Percentiles rank a stretch among this genome's conserved stretches.
These are phyloP conservation scores for Whitmania pigra DNA, from an alignment of 1,140 invertebrate genomes.

Conservation along the genomic window DNA sequence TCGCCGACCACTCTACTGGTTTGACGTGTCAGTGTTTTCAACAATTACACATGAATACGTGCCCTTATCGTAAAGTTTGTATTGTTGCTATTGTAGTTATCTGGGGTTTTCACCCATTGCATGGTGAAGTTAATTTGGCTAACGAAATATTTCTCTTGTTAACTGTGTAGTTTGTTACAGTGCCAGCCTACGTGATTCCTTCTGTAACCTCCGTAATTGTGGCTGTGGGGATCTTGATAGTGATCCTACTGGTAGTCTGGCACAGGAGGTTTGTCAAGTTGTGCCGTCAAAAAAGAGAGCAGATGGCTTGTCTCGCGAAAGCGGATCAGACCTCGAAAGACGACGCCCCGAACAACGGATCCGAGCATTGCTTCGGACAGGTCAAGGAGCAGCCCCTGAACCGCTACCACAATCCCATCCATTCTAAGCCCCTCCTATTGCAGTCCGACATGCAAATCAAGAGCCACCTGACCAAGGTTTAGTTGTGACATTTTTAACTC, in stretches of 20 bases:
- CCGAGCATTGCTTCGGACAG: background rate
- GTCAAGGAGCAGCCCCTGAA: background rate
- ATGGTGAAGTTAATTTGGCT: no score
- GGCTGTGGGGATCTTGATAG: background rate
- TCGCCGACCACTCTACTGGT: slow-evolving; percentile 27
- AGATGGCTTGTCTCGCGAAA: background rate
- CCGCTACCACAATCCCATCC: slow-evolving; percentile 4
- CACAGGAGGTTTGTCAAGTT: background rate
- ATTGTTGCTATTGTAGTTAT: no score
- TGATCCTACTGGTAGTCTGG: slow-evolving; percentile 6
- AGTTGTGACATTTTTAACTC: no score
- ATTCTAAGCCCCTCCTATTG: background rate
- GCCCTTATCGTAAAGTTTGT: no score
- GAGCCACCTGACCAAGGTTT: no score
- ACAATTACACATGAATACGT: no score
- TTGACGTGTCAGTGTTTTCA: background rate
- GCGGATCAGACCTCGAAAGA: background rate
- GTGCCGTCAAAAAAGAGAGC: background rate
- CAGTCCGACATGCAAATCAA: no score
- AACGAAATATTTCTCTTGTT: background rate
- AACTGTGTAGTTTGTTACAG: background rate
- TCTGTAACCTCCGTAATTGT: background rate
- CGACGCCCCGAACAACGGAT: background rate
- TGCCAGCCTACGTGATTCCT: background rate
- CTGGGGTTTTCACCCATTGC: no score